A percentile compares a stretch with the other conserved stretches of the same genome.
Conservation (phyloP, 2,888 invertebrate species). For the Pristionchus mayeri region DNA sequence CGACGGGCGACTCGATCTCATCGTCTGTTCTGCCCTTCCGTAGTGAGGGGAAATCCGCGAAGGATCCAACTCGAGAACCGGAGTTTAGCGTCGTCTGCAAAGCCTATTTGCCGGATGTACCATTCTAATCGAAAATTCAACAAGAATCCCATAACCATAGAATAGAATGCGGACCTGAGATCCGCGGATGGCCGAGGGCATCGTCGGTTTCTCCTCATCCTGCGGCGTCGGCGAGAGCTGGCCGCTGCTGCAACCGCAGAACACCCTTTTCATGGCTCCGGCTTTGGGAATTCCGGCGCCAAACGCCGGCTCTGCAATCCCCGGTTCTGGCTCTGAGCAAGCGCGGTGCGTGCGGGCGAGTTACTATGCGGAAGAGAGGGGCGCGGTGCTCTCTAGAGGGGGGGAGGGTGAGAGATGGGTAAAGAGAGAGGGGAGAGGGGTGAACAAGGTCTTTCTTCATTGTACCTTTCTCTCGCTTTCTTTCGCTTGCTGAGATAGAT, state of each 20-base stretch:
- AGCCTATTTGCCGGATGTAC: background rate
- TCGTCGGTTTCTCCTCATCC: background rate
- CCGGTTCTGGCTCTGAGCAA: slow-evolving; percentile 9
- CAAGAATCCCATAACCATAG: background rate
- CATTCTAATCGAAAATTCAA: background rate
- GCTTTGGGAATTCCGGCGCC: background rate
- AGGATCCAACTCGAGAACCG: background rate
- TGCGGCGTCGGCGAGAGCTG: slow-evolving; percentile 45
- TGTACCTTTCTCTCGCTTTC: no score
- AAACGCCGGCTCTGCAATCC: background rate
- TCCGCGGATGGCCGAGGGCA: background rate
- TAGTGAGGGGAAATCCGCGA: slow-evolving; percentile 37
- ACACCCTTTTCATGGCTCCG: background rate
- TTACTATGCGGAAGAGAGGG: slow-evolving; percentile 15
- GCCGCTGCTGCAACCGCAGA: slow-evolving; percentile 47
- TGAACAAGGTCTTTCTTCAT: background rate
- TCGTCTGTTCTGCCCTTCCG: background rate
- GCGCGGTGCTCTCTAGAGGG: background rate
- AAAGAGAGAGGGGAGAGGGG: background rate
- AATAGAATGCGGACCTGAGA: background rate
- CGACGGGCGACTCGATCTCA: background rate
- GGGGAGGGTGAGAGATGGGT: slow-evolving; percentile 4
- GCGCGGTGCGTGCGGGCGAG: background rate
- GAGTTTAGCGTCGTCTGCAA: slow-evolving; percentile 29
- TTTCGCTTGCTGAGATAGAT: no score